These are phyloP conservation scores for Anguilla megastoma DNA, from an alignment of 2,797 vertebrate genomes.

Conservation along the genomic window DNA sequence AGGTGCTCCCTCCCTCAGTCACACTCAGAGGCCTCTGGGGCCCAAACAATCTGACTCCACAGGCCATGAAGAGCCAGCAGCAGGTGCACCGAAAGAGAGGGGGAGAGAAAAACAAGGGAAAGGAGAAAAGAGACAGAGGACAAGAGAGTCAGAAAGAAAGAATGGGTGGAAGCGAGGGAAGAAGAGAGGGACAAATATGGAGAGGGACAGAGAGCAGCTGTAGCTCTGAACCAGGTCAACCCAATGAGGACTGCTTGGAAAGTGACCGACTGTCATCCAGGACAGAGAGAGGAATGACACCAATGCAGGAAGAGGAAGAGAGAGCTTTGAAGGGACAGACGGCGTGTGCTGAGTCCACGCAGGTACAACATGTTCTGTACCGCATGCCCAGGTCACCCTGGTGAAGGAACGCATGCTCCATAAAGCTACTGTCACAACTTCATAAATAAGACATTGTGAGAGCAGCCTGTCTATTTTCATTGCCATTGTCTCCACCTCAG, in stretches of 20 bases:
- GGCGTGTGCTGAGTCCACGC: background rate
- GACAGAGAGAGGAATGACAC: conserved; percentile 14
- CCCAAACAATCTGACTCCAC: background rate
- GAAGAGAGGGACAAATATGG: no score
- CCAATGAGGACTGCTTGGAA: background rate
- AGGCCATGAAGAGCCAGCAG: conserved; percentile 28
- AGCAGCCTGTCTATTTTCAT: background rate
- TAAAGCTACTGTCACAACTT: background rate
- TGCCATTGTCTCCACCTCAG: background rate
- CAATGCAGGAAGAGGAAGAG: conserved; percentile 8
- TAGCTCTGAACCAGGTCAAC: background rate
- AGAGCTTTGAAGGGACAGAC: conserved; percentile 6
- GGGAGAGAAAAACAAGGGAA: background rate
- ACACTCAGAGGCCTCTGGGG: background rate
- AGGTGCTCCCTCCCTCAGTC: background rate
- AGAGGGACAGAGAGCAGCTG: conserved; percentile 23
- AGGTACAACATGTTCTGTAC: conserved; percentile 16
- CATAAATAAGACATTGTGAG: background rate
- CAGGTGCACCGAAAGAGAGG: conserved; percentile 21
- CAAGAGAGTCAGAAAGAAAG: background rate
- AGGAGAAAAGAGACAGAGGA: background rate
- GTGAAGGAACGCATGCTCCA: background rate
- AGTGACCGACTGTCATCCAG: background rate
- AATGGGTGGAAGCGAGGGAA: background rate
- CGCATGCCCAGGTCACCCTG: background rate